Evolutionary conservation across 2,113 vertebrate species (phyloP).

Genomic region (Capra hircus): DNA sequence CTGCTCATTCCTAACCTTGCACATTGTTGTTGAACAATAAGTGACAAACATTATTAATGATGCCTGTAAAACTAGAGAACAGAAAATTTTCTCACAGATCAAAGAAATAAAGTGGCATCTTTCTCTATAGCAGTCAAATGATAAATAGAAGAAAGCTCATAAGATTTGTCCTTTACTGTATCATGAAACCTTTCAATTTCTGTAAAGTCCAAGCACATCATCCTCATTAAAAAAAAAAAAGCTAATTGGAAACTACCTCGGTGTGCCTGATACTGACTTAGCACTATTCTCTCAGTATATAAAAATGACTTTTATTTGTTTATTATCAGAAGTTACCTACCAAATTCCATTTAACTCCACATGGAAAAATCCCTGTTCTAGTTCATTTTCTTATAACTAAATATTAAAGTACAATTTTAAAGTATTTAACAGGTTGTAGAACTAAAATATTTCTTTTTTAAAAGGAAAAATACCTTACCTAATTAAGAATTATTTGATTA

Average conservation of each 20-base stretch:
- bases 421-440: not conserved
- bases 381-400: not conserved
- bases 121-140: not conserved
- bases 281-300: not conserved
- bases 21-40: not conserved
- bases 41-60: constrained; percentile 24
- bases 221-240: not conserved
- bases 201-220: constrained; percentile 15
- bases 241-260: constrained; percentile 8
- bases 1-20: not conserved
- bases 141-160: not conserved
- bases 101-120: not conserved
- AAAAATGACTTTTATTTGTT: not conserved
- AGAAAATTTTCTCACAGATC: constrained; percentile 3
- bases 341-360: not conserved
- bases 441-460: not conserved
- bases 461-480: not conserved
- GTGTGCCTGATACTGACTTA: not conserved
- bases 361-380: not conserved
- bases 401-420: not conserved
- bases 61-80: constrained; percentile 31
- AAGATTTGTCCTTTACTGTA: not conserved
- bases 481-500: constrained; percentile 5
- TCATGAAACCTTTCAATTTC: constrained; percentile 41
- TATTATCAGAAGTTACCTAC: not conserved